Evolutionary conservation across 2,797 vertebrate genomes (phyloP).

Genomic region (Pelochelys cantorii): DNA sequence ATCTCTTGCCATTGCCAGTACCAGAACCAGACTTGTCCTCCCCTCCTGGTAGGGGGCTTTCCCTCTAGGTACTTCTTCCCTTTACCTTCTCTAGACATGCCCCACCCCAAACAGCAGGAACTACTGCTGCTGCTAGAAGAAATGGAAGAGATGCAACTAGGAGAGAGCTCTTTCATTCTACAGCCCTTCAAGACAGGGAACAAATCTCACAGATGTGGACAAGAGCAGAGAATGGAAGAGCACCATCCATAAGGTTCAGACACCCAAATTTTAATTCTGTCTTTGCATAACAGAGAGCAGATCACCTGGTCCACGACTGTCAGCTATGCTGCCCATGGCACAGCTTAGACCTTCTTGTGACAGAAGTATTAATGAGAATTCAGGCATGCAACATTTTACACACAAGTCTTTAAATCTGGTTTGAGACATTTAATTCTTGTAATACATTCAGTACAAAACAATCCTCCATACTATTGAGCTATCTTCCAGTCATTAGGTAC

Average conservation of each 20-base stretch:
- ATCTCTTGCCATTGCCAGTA: background rate
- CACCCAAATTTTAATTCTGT: background rate
- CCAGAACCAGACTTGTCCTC: background rate
- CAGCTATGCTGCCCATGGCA: fast-evolving
- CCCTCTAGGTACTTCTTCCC: background rate
- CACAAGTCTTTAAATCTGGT: background rate
- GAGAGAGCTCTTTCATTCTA: background rate
- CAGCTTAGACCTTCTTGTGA: background rate
- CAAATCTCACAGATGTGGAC: fast-evolving
- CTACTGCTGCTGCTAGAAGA: background rate
- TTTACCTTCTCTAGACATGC: background rate
- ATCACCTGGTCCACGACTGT: background rate
- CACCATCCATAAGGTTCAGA: background rate
- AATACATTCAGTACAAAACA: fast-evolving
- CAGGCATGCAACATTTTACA: background rate
- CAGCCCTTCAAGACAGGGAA: background rate
- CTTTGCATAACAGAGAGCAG: fast-evolving
- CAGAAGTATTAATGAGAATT: background rate
- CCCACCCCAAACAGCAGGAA: background rate
- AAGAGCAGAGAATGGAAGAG: background rate
- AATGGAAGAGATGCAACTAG: background rate
- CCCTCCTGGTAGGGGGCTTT: background rate
- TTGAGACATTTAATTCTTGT: fast-evolving
- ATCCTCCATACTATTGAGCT: background rate
- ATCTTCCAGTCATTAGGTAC: too few relatives aligned